phyloP scores from a whole-genome alignment of 2,797 vertebrate genomes.

The Myiotriccus ornatus region DNA sequence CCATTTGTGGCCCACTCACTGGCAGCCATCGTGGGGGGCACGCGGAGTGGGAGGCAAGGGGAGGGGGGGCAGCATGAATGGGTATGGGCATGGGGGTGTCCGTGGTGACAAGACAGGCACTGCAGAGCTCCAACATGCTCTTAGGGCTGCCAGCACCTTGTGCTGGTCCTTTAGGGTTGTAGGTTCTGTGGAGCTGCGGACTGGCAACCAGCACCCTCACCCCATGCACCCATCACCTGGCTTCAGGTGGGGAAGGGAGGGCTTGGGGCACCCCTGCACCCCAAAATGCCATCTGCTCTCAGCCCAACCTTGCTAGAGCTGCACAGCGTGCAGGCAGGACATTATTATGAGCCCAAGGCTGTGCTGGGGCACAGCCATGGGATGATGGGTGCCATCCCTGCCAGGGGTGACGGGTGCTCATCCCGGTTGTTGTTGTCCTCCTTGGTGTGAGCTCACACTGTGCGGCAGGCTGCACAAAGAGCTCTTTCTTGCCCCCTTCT shows the following conservation, averaged over 20 bases:
- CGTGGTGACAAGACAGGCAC: neutral
- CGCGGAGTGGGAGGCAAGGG: accelerated
- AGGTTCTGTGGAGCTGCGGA: neutral
- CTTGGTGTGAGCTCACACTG: slow-evolving; percentile 20
- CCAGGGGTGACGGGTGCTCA: neutral
- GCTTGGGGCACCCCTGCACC: neutral
- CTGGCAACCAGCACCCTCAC: neutral
- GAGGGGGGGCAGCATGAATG: accelerated
- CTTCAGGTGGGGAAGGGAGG: neutral
- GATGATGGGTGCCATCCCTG: neutral
- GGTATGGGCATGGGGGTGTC: neutral
- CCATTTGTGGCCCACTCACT: slow-evolving; percentile 4
- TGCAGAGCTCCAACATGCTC: neutral
- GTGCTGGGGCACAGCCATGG: neutral
- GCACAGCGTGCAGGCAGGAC: accelerated
- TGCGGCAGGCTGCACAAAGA: slow-evolving; percentile 38
- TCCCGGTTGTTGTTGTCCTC: slow-evolving; percentile 3
- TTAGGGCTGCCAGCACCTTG: neutral
- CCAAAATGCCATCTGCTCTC: neutral
- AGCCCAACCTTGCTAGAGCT: neutral
- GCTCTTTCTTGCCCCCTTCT: neutral
- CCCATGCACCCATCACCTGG: neutral
- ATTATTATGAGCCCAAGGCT: neutral
- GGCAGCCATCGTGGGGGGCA: neutral
- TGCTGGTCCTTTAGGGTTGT: neutral